Conservation (phyloP, 53 echinoderm and acorn worm species). For the Actinopyga echinites region DNA sequence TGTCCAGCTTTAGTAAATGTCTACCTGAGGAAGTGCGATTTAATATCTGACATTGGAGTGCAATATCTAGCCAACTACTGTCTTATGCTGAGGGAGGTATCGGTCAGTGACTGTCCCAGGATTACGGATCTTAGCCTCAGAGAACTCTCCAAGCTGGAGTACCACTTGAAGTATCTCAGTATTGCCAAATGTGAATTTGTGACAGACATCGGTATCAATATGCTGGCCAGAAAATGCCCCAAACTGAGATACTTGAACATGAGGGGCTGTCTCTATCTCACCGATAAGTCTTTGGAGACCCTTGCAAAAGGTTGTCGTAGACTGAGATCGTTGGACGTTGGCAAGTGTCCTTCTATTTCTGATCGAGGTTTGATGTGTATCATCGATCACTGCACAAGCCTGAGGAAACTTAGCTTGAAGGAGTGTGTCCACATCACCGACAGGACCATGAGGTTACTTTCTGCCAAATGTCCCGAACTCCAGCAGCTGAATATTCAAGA, state of each 20-base stretch:
- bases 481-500: constrained; percentile 99
- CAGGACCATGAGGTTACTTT: constrained; percentile 66
- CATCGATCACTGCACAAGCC: constrained; percentile 72
- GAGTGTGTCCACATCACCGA: constrained; percentile 75
- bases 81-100: constrained; percentile 86
- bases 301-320: constrained; percentile 84
- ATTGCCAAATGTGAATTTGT: constrained; percentile 92
- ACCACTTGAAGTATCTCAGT: constrained; percentile 83
- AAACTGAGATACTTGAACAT: constrained; percentile 85
- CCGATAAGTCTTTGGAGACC: constrained; percentile 85
- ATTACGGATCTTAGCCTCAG: constrained; percentile 83
- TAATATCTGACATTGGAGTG: constrained; percentile 81
- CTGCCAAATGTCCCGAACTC: constrained; percentile 82
- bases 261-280: constrained; percentile 77
- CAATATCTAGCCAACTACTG: constrained; percentile 78
- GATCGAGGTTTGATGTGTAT: constrained; percentile 77
- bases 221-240: constrained; percentile 75
- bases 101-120: constrained; percentile 83
- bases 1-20: constrained; percentile 88
- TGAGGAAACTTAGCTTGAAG: constrained; percentile 88
- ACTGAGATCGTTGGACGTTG: constrained; percentile 84
- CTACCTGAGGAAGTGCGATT: constrained; percentile 81
- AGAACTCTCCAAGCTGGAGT: constrained; percentile 77
- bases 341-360: constrained; percentile 81
- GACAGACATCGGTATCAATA: constrained; percentile 82